These are phyloP conservation scores for Gymnothorax javanicus DNA, from an alignment of 2,797 vertebrate species.

Conservation along the genomic window DNA sequence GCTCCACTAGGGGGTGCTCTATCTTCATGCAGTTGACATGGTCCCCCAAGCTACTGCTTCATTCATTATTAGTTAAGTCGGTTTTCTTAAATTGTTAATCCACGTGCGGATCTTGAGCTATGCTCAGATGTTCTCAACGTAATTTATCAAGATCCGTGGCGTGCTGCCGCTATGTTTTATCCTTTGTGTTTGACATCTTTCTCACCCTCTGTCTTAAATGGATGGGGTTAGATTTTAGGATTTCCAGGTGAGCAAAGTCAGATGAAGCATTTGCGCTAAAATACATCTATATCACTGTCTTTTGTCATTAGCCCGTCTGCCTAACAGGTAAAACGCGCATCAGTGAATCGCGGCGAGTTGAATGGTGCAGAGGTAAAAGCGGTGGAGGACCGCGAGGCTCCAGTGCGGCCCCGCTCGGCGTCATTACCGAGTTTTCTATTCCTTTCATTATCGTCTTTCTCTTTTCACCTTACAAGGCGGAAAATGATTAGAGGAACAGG, in stretches of 20 bases:
- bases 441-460: neutral
- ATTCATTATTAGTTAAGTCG: neutral
- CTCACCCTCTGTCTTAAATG: neutral
- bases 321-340: neutral
- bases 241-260: too few relatives aligned
- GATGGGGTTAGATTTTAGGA: neutral
- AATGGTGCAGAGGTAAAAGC: neutral
- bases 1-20: conserved; percentile 21
- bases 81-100: neutral
- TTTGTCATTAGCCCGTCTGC: neutral
- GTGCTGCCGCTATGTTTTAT: neutral
- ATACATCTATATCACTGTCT: neutral
- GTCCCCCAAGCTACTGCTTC: neutral
- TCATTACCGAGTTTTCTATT: neutral
- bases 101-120: neutral
- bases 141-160: neutral
- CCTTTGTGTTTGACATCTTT: too few relatives aligned
- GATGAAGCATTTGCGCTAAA: neutral
- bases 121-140: neutral
- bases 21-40: too few relatives aligned
- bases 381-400: neutral
- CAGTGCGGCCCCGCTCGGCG: neutral
- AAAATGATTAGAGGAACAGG: conserved; percentile 21
- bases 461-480: conserved; percentile 15
- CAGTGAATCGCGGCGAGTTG: neutral